phyloP scores from a whole-genome alignment of 2,113 vertebrate species.

The Anarhynchus alexandrinus region DNA sequence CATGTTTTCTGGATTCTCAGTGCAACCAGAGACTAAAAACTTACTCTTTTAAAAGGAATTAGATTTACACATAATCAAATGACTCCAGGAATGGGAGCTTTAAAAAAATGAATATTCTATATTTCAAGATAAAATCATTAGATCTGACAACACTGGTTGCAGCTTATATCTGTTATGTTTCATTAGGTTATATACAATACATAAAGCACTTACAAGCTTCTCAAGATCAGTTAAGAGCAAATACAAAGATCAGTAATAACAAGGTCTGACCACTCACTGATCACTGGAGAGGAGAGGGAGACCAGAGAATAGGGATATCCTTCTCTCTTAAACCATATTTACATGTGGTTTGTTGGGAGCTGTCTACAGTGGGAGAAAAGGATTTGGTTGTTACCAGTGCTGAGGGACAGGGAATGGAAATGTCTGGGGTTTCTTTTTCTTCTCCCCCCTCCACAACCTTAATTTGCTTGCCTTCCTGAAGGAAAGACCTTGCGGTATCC shows the following conservation, averaged over 20 bases:
- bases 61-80: neutral
- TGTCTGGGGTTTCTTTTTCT: neutral
- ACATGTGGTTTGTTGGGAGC: neutral
- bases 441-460: neutral
- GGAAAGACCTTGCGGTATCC: neutral
- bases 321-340: neutral
- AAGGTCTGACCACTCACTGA: neutral
- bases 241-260: neutral
- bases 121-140: neutral
- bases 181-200: neutral
- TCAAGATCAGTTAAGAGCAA: neutral
- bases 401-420: neutral
- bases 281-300: neutral
- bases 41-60: neutral
- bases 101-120: neutral
- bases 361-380: accelerated
- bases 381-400: neutral
- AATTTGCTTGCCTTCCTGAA: neutral
- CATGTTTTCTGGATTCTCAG: neutral
- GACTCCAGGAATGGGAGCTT: neutral
- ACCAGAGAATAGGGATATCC: neutral
- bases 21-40: neutral
- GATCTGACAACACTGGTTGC: neutral
- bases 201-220: neutral
- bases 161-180: neutral